A percentile compares a stretch with the other conserved stretches of the same genome.
Evolutionary conservation across 2,797 vertebrate species (phyloP).

Genomic region (Threskiornis aethiopicus): DNA sequence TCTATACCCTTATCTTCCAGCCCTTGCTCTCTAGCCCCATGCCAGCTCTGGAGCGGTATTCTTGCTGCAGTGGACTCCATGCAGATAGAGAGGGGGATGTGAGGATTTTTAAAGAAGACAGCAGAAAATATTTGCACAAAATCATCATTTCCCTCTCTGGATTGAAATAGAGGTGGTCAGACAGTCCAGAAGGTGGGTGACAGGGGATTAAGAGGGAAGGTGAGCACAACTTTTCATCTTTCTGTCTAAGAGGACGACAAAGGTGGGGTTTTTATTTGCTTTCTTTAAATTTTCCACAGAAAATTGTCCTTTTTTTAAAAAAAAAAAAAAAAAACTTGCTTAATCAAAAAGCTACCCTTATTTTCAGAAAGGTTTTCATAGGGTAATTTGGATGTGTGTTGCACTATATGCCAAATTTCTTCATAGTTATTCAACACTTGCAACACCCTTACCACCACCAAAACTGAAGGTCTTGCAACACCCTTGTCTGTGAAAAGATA

Average conservation of each 20-base stretch:
- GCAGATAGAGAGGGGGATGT: background rate
- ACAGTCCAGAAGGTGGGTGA: background rate
- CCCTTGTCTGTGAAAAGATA: background rate
- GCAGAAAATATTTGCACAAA: background rate
- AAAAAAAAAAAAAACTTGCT: background rate
- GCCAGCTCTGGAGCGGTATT: background rate
- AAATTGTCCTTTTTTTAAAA: background rate
- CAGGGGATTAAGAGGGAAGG: background rate
- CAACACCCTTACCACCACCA: background rate
- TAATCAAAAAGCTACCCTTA: background rate
- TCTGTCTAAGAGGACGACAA: background rate
- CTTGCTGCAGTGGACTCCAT: background rate
- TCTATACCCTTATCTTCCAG: background rate
- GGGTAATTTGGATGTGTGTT: background rate
- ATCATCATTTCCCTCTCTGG: background rate
- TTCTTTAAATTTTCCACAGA: background rate
- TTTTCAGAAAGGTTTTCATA: background rate
- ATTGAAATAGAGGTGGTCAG: background rate
- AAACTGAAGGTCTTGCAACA: background rate
- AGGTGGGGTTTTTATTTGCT: background rate
- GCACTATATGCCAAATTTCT: background rate
- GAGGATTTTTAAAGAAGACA: background rate
- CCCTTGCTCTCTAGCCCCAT: background rate
- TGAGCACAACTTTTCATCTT: background rate
- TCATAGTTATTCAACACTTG: background rate